Evolutionary conservation across 2,797 vertebrate genomes (phyloP).

Genomic region (Anomalospiza imberbis): DNA sequence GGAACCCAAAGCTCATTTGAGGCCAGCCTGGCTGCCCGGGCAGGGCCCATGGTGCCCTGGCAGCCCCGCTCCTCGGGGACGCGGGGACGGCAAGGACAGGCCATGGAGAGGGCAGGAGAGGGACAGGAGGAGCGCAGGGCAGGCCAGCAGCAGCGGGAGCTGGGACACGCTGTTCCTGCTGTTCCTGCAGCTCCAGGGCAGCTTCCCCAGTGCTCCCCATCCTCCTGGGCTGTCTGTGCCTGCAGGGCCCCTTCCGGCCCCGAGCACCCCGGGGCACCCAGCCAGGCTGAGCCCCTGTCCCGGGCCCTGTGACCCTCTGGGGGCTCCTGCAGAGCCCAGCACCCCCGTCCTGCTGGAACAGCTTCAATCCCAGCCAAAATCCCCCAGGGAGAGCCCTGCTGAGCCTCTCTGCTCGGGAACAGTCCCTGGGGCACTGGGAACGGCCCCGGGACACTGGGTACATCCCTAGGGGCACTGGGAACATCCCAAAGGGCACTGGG

Average conservation of each 20-base stretch:
- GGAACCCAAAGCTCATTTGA: not conserved
- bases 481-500: too few species aligned
- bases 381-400: not conserved
- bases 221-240: not conserved
- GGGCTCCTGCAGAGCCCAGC: not conserved
- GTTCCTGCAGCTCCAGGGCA: not conserved
- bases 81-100: accelerated
- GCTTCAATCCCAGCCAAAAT: not conserved
- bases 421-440: not conserved
- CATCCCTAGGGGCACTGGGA: too few species aligned
- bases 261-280: not conserved
- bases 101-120: too few species aligned
- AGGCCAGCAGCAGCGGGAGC: not conserved
- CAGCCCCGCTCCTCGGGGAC: not conserved
- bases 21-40: not conserved
- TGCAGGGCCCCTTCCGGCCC: not conserved
- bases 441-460: not conserved
- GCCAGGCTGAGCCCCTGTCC: not conserved
- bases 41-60: not conserved
- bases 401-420: not conserved
- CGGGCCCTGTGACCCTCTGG: not conserved
- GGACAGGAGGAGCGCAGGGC: not conserved
- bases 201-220: not conserved
- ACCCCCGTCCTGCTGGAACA: not conserved
- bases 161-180: accelerated